These are phyloP conservation scores for Galagoides demidoff DNA, from an alignment of 2,797 vertebrate species.

Conservation along the genomic window DNA sequence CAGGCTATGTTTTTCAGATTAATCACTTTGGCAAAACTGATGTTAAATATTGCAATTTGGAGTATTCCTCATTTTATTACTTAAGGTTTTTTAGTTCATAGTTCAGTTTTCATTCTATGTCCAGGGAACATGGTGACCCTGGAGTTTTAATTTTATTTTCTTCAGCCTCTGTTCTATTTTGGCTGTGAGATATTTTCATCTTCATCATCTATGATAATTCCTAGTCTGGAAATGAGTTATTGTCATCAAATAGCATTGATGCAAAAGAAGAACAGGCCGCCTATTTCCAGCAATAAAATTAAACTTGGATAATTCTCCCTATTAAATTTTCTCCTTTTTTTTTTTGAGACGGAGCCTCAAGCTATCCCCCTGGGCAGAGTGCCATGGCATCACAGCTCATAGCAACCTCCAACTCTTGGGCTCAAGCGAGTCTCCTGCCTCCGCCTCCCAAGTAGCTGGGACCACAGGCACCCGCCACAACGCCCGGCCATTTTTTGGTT, in stretches of 20 bases:
- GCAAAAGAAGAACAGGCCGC: background rate
- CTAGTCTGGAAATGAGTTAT: background rate
- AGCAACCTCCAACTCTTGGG: background rate
- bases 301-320: background rate
- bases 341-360: no score
- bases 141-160: background rate
- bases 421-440: background rate
- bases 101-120: conserved; percentile 5
- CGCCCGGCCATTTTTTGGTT: no score
- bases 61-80: background rate
- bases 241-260: background rate
- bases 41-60: background rate
- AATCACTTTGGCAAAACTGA: background rate
- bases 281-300: background rate
- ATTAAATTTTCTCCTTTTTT: background rate
- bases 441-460: no score
- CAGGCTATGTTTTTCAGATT: background rate
- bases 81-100: background rate
- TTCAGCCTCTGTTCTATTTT: background rate
- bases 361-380: no score
- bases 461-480: no score
- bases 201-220: background rate
- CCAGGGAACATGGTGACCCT: background rate
- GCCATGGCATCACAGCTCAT: background rate
- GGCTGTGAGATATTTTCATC: background rate